Percentiles rank a stretch among this genome's conserved stretches.
These are phyloP conservation scores for Amiota communis DNA, from an alignment of 2,888 invertebrate species.

Conservation along the genomic window DNA sequence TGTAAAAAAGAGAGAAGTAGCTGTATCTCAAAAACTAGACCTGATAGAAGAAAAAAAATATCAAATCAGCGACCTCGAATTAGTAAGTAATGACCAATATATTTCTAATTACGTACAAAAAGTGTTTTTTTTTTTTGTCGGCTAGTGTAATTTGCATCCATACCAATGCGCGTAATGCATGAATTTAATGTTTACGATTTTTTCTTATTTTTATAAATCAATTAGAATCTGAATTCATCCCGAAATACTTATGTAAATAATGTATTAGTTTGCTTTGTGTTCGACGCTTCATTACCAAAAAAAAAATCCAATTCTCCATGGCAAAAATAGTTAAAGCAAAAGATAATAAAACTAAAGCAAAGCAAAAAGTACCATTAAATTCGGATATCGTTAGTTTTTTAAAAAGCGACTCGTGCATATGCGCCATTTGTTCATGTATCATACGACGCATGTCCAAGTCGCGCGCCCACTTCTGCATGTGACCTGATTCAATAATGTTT, in stretches of 20 bases:
- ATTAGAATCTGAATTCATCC: too few relatives aligned
- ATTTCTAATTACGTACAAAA: too few relatives aligned
- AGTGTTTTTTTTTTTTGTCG: too few relatives aligned
- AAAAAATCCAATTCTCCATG: constrained; percentile 51
- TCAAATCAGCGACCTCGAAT: too few relatives aligned
- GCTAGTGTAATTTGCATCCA: too few relatives aligned
- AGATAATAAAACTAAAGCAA: constrained; percentile 53
- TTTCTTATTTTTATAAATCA: too few relatives aligned
- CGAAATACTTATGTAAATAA: constrained; percentile 55
- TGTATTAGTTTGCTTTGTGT: constrained; percentile 52
- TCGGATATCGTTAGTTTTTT: constrained; percentile 59
- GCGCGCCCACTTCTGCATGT: constrained; percentile 70
- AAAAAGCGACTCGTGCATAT: constrained; percentile 51
- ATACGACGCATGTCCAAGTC: constrained; percentile 65
- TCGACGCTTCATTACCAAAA: constrained; percentile 45
- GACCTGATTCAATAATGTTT: constrained; percentile 69
- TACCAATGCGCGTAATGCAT: too few relatives aligned
- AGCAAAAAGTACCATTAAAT: constrained; percentile 61
- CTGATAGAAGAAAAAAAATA: too few relatives aligned
- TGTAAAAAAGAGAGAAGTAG: too few relatives aligned
- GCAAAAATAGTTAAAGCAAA: constrained; percentile 49
- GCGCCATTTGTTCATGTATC: constrained; percentile 57
- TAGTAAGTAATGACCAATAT: too few relatives aligned
- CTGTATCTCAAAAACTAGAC: too few relatives aligned
- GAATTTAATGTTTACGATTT: too few relatives aligned